phyloP scores from a whole-genome alignment of 2,113 vertebrate species.

The Rostratula benghalensis region DNA sequence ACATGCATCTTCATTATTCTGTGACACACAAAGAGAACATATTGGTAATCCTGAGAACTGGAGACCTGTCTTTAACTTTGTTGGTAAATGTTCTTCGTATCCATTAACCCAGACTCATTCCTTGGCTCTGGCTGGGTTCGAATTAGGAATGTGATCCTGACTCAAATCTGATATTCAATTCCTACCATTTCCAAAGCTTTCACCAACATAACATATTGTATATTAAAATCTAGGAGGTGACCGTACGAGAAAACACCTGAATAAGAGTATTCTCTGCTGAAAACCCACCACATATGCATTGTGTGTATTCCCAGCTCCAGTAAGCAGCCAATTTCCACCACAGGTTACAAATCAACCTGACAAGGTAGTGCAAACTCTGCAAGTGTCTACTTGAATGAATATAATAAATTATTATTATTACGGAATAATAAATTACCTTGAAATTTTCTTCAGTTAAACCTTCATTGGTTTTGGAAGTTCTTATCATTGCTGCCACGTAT shows the following conservation, averaged over 20 bases:
- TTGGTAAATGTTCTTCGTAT: background rate
- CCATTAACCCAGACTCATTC: background rate
- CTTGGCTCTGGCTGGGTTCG: background rate
- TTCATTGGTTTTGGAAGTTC: conserved; percentile 94
- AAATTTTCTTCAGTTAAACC: conserved; percentile 97
- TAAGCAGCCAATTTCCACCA: background rate
- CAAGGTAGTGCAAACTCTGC: background rate
- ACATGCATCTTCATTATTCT: background rate
- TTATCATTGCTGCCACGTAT: conserved; percentile 95
- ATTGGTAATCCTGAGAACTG: background rate
- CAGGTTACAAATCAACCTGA: background rate
- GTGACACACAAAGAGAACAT: background rate
- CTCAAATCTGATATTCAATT: background rate
- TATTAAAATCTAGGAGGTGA: background rate
- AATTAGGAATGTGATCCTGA: background rate
- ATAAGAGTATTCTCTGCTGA: background rate
- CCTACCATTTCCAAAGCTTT: background rate
- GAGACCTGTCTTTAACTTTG: background rate
- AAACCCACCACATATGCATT: background rate
- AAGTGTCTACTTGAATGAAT: background rate
- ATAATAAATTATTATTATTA: background rate
- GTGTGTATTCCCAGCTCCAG: background rate
- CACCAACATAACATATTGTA: background rate
- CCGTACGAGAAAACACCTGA: background rate
- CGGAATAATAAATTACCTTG: conserved; percentile 79